Evolutionary conservation across 2,113 vertebrate genomes (phyloP).

Genomic region (Andinoacara biseriatus): DNA sequence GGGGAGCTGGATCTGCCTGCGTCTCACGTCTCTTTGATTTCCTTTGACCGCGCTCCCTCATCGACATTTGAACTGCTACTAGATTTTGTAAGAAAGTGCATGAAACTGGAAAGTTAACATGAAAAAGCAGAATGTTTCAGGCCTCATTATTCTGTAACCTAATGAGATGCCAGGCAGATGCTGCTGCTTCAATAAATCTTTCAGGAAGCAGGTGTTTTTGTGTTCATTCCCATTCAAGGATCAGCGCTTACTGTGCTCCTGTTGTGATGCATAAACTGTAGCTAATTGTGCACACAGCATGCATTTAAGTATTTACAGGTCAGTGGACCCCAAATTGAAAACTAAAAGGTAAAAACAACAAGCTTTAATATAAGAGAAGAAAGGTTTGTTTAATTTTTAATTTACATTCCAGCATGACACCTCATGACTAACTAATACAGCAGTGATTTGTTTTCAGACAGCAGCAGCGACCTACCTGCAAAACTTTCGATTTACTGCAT

Average conservation of each 20-base stretch:
- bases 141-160: constrained; percentile 30
- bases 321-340: not conserved
- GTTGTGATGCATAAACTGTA: not conserved
- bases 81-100: not conserved
- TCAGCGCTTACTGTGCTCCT: not conserved
- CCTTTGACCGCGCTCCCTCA: not conserved
- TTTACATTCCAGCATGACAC: not conserved
- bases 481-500: constrained; percentile 29
- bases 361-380: not conserved
- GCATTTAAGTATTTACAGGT: not conserved
- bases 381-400: not conserved
- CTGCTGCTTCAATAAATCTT: constrained; percentile 48
- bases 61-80: not conserved
- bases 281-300: not conserved
- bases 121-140: not conserved
- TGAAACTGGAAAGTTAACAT: not conserved
- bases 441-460: not conserved
- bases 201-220: constrained; percentile 29
- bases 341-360: not conserved
- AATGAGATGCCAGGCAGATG: constrained; percentile 27
- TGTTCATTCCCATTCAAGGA: not conserved
- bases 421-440: not conserved
- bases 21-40: constrained; percentile 9
- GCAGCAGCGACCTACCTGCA: not conserved
- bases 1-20: not conserved